A percentile compares a stretch with the other conserved stretches of the same genome.
Evolutionary conservation across 2,888 invertebrate species (phyloP).

Genomic region (Thymelicus acteon): DNA sequence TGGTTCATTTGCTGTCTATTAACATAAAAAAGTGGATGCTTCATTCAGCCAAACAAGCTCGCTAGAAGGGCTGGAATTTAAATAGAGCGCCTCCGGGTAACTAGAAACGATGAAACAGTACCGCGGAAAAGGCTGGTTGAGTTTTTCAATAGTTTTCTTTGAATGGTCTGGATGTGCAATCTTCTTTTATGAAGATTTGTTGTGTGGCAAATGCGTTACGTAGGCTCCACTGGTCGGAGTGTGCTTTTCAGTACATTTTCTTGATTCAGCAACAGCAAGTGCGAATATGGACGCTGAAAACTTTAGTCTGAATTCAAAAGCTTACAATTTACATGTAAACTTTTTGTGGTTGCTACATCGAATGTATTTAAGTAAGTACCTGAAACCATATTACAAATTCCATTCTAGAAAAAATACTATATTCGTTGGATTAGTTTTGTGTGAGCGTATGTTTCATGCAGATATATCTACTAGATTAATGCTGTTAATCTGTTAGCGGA

Average conservation of each 20-base stretch:
- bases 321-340: neutral
- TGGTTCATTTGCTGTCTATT: neutral
- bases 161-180: slow-evolving; percentile 37
- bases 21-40: slow-evolving; percentile 25
- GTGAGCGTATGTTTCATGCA: too few species aligned
- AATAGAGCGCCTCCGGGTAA: slow-evolving; percentile 32
- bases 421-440: too few species aligned
- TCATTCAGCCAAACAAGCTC: slow-evolving; percentile 23
- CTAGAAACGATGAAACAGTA: slow-evolving; percentile 37
- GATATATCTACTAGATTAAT: too few species aligned
- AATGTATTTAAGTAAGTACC: too few species aligned
- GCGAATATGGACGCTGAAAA: slow-evolving; percentile 1
- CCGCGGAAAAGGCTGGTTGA: slow-evolving; percentile 34
- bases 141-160: slow-evolving; percentile 38
- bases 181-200: slow-evolving; percentile 36
- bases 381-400: too few species aligned
- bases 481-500: too few species aligned
- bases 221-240: slow-evolving; percentile 25
- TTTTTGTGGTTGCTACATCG: neutral
- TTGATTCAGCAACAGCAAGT: slow-evolving; percentile 15
- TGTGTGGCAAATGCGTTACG: slow-evolving; percentile 37
- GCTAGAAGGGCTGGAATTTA: slow-evolving; percentile 31
- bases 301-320: neutral
- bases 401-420: too few species aligned
- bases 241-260: slow-evolving; percentile 29